A percentile compares a stretch with the other conserved stretches of the same genome.
These are phyloP conservation scores for Falcunculus frontatus DNA, from an alignment of 2,113 vertebrate genomes.

Conservation along the genomic window DNA sequence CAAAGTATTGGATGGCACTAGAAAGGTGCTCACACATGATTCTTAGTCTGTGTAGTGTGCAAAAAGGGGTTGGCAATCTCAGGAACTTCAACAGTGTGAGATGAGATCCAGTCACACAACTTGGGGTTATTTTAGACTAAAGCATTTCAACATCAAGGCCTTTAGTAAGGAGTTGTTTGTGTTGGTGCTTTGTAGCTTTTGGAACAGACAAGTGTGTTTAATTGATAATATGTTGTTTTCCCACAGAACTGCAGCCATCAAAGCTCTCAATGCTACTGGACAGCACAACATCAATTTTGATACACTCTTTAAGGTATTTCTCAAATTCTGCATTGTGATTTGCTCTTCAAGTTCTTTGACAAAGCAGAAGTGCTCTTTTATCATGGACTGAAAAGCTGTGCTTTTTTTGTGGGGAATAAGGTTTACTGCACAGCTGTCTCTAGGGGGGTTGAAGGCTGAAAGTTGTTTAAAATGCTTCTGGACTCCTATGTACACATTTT, in stretches of 20 bases:
- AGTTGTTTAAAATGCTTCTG: neutral
- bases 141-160: neutral
- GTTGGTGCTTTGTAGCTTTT: neutral
- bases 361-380: neutral
- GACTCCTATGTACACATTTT: neutral
- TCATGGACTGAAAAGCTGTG: neutral
- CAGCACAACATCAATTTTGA: slow-evolving; percentile 79
- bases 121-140: neutral
- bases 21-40: accelerated
- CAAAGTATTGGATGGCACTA: neutral
- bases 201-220: neutral
- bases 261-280: slow-evolving; percentile 85
- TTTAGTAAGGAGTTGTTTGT: neutral
- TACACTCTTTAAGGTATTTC: slow-evolving; percentile 81
- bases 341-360: neutral
- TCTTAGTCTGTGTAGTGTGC: neutral
- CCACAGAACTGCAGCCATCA: slow-evolving; percentile 81
- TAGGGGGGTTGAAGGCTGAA: neutral
- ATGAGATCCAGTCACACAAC: neutral
- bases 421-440: neutral
- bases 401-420: neutral
- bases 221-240: neutral
- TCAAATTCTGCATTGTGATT: neutral
- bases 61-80: neutral
- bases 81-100: neutral